A percentile compares a stretch with the other conserved stretches of the same genome.
These are phyloP conservation scores for Nineta flava DNA, from an alignment of 2,888 invertebrate species.

Conservation along the genomic window DNA sequence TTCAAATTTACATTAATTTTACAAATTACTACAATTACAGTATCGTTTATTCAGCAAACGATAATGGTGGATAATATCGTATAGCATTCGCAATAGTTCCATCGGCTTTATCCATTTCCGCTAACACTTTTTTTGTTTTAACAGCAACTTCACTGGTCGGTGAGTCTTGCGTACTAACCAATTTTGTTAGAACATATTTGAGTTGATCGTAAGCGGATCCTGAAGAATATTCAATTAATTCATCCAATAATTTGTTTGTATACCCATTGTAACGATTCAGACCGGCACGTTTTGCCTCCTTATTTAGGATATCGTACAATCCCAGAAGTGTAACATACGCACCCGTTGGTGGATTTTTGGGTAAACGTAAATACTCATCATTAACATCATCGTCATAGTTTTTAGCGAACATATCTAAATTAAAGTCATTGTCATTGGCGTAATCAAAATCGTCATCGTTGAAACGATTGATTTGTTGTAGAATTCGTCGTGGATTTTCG, in stretches of 20 bases:
- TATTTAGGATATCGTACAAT: constrained; percentile 45
- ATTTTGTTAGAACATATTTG: constrained; percentile 35
- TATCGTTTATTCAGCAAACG: constrained; percentile 20
- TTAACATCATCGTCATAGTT: constrained; percentile 22
- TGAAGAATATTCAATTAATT: constrained; percentile 34
- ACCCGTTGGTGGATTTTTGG: constrained; percentile 35
- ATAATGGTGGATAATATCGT: constrained; percentile 39
- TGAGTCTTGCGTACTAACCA: constrained; percentile 39
- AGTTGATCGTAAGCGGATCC: constrained; percentile 43
- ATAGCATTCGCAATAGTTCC: constrained; percentile 40
- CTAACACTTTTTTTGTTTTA: constrained; percentile 35
- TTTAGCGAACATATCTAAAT: constrained; percentile 18
- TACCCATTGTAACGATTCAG: constrained; percentile 35
- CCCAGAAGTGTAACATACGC: constrained; percentile 41
- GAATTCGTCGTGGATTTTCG: constrained; percentile 22
- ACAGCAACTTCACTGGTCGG: constrained; percentile 40
- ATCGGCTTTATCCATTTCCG: constrained; percentile 37
- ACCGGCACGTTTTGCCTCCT: constrained; percentile 45
- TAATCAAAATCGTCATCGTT: constrained; percentile 16
- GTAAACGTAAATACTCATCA: constrained; percentile 23
- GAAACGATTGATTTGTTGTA: constrained; percentile 21
- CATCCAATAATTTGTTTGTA: constrained; percentile 37
- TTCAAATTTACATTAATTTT: too few relatives aligned
- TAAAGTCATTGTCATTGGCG: constrained; percentile 18
- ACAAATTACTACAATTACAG: too few relatives aligned